phyloP scores from a whole-genome alignment of 2,113 vertebrate species.

The Pseudopipra pipra region DNA sequence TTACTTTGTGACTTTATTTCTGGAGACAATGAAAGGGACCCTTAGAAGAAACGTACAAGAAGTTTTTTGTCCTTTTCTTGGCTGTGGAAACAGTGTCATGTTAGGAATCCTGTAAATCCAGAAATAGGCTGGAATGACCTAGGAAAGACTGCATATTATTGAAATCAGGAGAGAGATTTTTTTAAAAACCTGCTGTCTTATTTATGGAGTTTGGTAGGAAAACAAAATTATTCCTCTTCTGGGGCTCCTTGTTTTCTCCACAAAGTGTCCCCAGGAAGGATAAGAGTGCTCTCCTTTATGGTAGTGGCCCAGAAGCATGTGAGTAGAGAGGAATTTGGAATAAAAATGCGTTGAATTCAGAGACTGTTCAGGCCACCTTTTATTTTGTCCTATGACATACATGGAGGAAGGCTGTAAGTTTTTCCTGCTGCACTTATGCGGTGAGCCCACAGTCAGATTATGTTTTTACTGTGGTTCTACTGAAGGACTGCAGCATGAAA shows the following conservation, averaged over 20 bases:
- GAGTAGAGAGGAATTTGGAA: neutral
- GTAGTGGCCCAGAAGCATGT: rapidly evolving
- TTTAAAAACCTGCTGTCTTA: neutral
- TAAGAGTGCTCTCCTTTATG: neutral
- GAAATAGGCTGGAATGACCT: neutral
- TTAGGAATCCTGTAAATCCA: neutral
- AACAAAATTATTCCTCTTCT: neutral
- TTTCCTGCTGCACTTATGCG: neutral
- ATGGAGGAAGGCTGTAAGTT: neutral
- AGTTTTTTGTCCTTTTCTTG: neutral
- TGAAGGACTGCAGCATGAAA: neutral
- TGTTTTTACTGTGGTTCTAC: neutral
- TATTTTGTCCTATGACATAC: neutral
- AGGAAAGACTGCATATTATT: neutral
- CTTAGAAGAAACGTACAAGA: neutral
- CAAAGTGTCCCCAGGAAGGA: neutral
- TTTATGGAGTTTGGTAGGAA: neutral
- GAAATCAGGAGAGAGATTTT: neutral
- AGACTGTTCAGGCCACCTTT: neutral
- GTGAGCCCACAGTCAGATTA: neutral
- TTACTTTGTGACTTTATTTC: neutral
- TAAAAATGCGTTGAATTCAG: neutral
- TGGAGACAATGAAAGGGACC: neutral
- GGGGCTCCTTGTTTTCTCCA: neutral
- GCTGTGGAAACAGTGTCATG: neutral